Evolutionary conservation across 1,140 invertebrate genomes (phyloP).

Genomic region (Zaprionus vittiger): DNA sequence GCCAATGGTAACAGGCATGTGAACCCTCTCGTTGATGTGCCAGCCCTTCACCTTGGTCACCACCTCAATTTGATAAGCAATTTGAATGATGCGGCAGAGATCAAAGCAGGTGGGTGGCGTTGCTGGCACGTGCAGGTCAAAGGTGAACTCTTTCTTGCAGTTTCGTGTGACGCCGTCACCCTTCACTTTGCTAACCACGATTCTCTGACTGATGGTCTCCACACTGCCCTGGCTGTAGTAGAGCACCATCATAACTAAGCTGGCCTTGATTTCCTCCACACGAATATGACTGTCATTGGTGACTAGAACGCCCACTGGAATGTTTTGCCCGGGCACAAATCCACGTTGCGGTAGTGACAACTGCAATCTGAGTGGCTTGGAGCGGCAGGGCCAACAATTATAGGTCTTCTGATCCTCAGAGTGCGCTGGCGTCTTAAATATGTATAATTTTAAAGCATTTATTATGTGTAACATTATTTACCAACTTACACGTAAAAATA

Average conservation of each 20-base stretch:
- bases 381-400: constrained; percentile 72
- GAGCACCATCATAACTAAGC: constrained; percentile 84
- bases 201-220: constrained; percentile 85
- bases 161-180: constrained; percentile 85
- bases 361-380: constrained; percentile 58
- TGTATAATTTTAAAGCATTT: not conserved
- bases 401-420: constrained; percentile 64
- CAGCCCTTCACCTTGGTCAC: constrained; percentile 80
- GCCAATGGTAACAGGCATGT: constrained; percentile 86
- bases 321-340: constrained; percentile 73
- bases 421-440: constrained; percentile 59
- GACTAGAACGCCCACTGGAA: constrained; percentile 60
- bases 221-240: constrained; percentile 84
- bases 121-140: constrained; percentile 87
- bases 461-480: not conserved
- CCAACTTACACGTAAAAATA: constrained; percentile 60
- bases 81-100: constrained; percentile 89
- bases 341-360: constrained; percentile 70
- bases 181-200: constrained; percentile 85
- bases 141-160: constrained; percentile 56
- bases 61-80: constrained; percentile 89
- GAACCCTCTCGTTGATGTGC: constrained; percentile 85
- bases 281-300: constrained; percentile 84
- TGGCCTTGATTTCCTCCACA: constrained; percentile 85
- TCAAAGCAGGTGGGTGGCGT: constrained; percentile 89